Evolutionary conservation across 2,113 vertebrate genomes (phyloP).

Genomic region (Procavia capensis): DNA sequence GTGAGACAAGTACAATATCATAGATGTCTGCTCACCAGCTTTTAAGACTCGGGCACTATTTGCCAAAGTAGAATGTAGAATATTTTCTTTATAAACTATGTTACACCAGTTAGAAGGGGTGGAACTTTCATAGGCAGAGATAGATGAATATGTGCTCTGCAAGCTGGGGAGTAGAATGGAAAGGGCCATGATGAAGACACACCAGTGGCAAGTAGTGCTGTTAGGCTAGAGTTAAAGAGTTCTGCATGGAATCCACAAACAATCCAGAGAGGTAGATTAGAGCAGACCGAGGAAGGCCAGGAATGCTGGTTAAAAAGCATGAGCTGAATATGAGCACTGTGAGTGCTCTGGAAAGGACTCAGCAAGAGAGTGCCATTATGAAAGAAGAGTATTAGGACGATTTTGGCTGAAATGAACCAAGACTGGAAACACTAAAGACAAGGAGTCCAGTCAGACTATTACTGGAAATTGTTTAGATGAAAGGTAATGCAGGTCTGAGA

Average conservation of each 20-base stretch:
- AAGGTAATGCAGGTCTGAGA: neutral
- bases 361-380: neutral
- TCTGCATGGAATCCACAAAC: neutral
- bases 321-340: neutral
- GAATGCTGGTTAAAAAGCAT: neutral
- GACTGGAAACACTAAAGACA: neutral
- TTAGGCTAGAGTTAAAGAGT: neutral
- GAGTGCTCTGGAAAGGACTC: neutral
- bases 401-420: neutral
- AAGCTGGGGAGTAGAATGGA: neutral
- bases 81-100: no score
- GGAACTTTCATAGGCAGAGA: neutral
- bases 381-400: neutral
- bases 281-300: neutral
- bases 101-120: no score
- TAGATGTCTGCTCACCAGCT: no score
- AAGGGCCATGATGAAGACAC: neutral
- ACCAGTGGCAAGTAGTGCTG: neutral
- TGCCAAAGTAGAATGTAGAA: no score
- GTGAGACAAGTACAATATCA: no score
- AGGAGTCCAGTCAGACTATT: neutral
- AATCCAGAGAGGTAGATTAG: neutral
- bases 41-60: no score
- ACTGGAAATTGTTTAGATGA: neutral
- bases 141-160: neutral